phyloP scores from a whole-genome alignment of 2,113 vertebrate genomes.

The Crotalus viridis region DNA sequence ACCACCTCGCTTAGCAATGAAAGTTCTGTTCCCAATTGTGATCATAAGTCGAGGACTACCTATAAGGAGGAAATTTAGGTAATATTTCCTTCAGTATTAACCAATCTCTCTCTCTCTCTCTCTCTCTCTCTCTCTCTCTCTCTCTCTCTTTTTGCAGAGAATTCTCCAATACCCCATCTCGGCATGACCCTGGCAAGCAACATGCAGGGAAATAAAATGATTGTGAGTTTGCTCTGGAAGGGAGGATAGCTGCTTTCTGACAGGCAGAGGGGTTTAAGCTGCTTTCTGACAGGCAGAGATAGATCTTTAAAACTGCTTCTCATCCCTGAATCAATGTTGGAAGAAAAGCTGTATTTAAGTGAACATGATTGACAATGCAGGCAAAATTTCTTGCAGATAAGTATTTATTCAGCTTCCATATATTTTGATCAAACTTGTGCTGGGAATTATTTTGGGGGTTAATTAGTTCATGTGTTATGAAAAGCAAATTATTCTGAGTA shows the following conservation, averaged over 20 bases:
- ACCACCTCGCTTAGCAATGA: background rate
- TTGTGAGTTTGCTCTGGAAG: slow-evolving; percentile 2
- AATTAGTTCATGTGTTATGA: background rate
- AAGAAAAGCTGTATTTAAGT: background rate
- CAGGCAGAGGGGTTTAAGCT: background rate
- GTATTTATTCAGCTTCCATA: too few species aligned
- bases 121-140: background rate
- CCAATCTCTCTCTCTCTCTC: background rate
- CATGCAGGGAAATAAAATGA: background rate
- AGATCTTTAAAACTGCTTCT: background rate
- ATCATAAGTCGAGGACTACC: background rate
- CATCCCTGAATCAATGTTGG: background rate
- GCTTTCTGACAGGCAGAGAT: background rate
- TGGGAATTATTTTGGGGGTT: background rate
- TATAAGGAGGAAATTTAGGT: background rate
- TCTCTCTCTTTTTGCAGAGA: background rate
- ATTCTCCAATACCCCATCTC: background rate
- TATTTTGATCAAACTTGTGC: background rate
- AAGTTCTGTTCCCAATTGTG: background rate
- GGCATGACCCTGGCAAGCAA: slow-evolving; percentile 14
- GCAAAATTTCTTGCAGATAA: background rate
- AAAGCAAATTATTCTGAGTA: background rate
- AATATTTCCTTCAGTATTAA: background rate
- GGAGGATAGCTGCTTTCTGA: too few species aligned
- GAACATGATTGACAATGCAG: background rate